Conservation (phyloP, 2,797 vertebrate genomes). For the Sebastes nivosus region DNA sequence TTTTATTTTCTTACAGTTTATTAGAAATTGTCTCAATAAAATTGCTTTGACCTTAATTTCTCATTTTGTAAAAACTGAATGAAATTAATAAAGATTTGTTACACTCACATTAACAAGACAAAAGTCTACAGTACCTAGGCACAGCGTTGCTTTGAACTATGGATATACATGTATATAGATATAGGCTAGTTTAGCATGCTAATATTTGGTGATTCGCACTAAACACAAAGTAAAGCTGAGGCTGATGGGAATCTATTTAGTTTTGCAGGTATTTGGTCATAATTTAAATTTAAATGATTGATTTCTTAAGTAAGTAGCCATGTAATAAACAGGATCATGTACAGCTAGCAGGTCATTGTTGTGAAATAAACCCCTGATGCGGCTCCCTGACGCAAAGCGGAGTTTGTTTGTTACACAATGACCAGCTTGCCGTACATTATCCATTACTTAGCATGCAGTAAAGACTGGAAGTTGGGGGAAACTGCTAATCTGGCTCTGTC, state of each 20-base stretch:
- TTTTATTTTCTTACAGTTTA: background rate
- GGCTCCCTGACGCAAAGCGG: too few species aligned
- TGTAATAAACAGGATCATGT: too few species aligned
- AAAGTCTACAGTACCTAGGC: background rate
- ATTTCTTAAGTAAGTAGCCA: too few species aligned
- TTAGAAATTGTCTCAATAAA: background rate
- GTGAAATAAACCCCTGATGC: too few species aligned
- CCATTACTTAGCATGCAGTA: background rate
- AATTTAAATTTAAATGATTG: too few species aligned
- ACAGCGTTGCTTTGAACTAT: background rate
- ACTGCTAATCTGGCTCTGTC: background rate
- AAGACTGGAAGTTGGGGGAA: background rate
- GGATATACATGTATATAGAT: too few species aligned
- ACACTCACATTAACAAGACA: background rate
- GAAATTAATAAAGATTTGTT: background rate
- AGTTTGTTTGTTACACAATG: too few species aligned
- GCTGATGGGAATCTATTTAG: background rate
- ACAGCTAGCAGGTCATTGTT: too few species aligned
- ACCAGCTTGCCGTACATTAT: background rate
- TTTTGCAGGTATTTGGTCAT: background rate
- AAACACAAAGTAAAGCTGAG: background rate
- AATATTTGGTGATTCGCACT: background rate
- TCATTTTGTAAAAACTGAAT: background rate
- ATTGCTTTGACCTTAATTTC: background rate
- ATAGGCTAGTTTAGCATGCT: background rate